phyloP scores from a whole-genome alignment of 64 coral and sea anemone genomes.

The Astreopora myriophthalma region DNA sequence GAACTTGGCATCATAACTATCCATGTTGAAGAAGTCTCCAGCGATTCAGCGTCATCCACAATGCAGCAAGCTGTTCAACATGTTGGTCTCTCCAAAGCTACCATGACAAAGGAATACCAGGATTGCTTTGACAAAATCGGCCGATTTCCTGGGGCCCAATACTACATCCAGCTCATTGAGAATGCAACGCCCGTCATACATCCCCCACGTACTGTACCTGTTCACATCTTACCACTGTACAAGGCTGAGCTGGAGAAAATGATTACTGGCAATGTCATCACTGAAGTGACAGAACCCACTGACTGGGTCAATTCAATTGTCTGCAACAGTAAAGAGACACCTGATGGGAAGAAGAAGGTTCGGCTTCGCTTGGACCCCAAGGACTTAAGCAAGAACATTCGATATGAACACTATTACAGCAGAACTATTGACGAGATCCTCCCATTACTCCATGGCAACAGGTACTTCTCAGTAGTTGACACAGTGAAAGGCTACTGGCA shows the following conservation, averaged over 20 bases:
- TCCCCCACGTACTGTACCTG: constrained; percentile 62
- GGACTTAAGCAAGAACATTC: constrained; percentile 43
- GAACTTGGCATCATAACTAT: not conserved
- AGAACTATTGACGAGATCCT: constrained; percentile 65
- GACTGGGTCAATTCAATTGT: constrained; percentile 82
- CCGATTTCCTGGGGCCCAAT: constrained; percentile 56
- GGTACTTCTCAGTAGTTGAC: constrained; percentile 63
- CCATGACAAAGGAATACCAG: constrained; percentile 22
- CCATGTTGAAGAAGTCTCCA: not conserved
- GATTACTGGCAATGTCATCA: constrained; percentile 39
- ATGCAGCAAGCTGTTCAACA: not conserved
- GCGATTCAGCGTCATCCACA: not conserved
- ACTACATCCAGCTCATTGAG: constrained; percentile 47
- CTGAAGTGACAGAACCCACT: constrained; percentile 57
- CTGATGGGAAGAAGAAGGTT: constrained; percentile 25
- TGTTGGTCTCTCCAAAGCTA: constrained; percentile 13
- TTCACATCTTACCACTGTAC: constrained; percentile 70
- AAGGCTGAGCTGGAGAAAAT: constrained; percentile 58
- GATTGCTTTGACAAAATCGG: constrained; percentile 57
- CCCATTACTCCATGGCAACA: constrained; percentile 25
- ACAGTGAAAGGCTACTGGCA: constrained; percentile 68
- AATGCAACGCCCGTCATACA: constrained; percentile 56
- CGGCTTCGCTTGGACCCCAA: constrained; percentile 25
- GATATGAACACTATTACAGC: constrained; percentile 51
- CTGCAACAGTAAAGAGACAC: constrained; percentile 50